A percentile compares a stretch with the other conserved stretches of the same genome.
These are phyloP conservation scores for Leptocoma aspasia DNA, from an alignment of 2,113 vertebrate species.

Conservation along the genomic window DNA sequence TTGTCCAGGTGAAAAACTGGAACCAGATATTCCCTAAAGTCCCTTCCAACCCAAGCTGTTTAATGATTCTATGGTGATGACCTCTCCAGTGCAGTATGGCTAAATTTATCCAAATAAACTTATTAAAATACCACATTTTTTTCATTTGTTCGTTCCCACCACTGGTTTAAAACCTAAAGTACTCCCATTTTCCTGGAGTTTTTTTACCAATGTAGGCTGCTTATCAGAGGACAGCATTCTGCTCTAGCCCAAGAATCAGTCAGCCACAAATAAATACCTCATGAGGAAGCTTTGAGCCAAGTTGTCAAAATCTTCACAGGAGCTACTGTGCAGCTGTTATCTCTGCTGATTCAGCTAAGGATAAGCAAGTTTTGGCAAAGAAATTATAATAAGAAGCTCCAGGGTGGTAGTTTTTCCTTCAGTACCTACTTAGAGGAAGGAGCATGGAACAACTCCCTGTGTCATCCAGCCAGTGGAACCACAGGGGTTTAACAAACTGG, in stretches of 20 bases:
- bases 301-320: not conserved
- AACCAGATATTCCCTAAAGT: not conserved
- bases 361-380: not conserved
- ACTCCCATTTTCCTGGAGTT: not conserved
- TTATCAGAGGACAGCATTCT: not conserved
- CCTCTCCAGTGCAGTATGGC: not conserved
- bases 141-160: not conserved
- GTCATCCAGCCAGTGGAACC: not conserved
- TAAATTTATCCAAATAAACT: not conserved
- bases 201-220: not conserved
- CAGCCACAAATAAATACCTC: not conserved
- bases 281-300: not conserved
- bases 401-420: not conserved
- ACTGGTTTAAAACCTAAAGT: not conserved
- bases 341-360: not conserved
- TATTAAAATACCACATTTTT: not conserved
- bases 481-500: not conserved
- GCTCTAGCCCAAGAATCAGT: not conserved
- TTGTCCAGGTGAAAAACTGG: not conserved
- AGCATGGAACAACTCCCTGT: not conserved
- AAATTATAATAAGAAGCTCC: not conserved
- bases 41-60: not conserved
- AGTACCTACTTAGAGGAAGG: not conserved
- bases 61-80: not conserved
- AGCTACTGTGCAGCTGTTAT: not conserved